Percentiles rank a stretch among this genome's conserved stretches.
phyloP scores from a whole-genome alignment of 2,113 vertebrate genomes.

The Oryzias woworae region DNA sequence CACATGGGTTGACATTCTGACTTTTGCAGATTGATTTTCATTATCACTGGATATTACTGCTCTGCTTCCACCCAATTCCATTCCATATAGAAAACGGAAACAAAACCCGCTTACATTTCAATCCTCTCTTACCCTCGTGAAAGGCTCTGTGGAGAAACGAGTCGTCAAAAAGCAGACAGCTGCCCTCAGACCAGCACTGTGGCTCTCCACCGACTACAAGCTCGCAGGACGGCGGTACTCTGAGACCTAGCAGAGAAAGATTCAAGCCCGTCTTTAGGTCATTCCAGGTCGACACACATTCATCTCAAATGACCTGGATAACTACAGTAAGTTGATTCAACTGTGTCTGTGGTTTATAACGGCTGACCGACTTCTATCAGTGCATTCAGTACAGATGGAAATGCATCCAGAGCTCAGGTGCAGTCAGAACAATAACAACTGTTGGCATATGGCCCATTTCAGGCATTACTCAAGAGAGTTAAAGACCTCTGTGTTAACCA shows the following conservation, averaged over 20 bases:
- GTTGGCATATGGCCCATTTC: slow-evolving; percentile 5
- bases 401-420: slow-evolving; percentile 33
- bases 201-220: slow-evolving; percentile 96
- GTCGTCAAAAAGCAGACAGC: slow-evolving; percentile 95
- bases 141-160: slow-evolving; percentile 95
- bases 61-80: slow-evolving; percentile 1
- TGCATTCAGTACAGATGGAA: slow-evolving; percentile 11
- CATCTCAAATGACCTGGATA: not conserved
- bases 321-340: slow-evolving; percentile 6
- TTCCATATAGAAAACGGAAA: slow-evolving; percentile 3
- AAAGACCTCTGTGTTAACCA: not conserved
- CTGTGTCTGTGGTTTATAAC: not conserved
- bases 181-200: slow-evolving; percentile 97
- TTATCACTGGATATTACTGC: not conserved
- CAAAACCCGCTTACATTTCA: slow-evolving; percentile 5
- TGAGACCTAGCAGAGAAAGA: slow-evolving; percentile 77
- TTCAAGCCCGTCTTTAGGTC: slow-evolving; percentile 1
- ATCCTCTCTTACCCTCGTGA: slow-evolving; percentile 85
- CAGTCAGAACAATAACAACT: not conserved
- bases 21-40: not conserved
- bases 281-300: not conserved
- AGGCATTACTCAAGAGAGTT: slow-evolving; percentile 24
- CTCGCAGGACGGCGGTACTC: slow-evolving; percentile 91
- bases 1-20: not conserved
- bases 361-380: no score